These are phyloP conservation scores for Bunonema sp. DNA, from an alignment of 2,888 invertebrate species.

Conservation along the genomic window DNA sequence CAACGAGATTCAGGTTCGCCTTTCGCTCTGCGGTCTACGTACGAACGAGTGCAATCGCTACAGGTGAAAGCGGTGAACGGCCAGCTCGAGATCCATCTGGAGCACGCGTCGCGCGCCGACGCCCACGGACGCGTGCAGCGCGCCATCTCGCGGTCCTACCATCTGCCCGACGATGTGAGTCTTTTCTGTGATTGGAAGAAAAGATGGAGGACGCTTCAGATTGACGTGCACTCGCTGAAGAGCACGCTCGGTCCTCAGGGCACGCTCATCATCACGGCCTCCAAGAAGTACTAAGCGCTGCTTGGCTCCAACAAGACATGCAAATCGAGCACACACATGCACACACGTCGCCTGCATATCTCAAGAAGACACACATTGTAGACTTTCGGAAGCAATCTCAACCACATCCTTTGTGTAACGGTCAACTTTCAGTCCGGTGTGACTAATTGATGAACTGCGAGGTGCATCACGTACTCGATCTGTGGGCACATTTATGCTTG, in stretches of 20 bases:
- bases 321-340: too few species aligned
- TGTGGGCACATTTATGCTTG: too few species aligned
- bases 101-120: not conserved
- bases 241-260: not conserved
- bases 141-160: constrained; percentile 1
- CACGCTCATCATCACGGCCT: not conserved
- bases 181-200: too few species aligned
- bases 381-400: too few species aligned
- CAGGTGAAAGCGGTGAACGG: constrained; percentile 2
- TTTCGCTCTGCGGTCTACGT: not conserved
- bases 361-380: too few species aligned
- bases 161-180: constrained; percentile 4
- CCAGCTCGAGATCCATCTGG: constrained; percentile 3
- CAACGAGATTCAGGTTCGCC: constrained; percentile 16
- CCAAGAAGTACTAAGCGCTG: constrained; percentile 1
- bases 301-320: too few species aligned
- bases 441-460: too few species aligned
- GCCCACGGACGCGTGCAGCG: not conserved
- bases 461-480: too few species aligned
- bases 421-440: too few species aligned
- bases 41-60: not conserved
- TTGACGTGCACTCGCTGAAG: not conserved
- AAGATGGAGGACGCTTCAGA: too few species aligned
- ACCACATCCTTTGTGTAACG: too few species aligned
- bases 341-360: too few species aligned